Base-by-base conservation (phyloP, 2,888 invertebrate species). In the Horisme vitalbata region DNA sequence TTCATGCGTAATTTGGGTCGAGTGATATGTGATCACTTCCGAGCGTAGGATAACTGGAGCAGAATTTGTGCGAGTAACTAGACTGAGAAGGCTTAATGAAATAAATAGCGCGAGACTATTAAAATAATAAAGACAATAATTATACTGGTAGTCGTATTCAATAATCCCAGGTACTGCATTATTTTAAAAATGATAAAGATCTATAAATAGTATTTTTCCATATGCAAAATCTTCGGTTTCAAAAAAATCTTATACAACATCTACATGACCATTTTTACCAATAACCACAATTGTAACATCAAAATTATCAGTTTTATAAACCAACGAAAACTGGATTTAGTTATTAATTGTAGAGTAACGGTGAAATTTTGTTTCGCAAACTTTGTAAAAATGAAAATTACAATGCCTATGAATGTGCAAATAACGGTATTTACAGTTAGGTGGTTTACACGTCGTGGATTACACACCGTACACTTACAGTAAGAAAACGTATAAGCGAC, bases 21-120 rank as follows among this genome's bases (percentile, higher is more conserved):
- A 71, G 75, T 78, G 82, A 85, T 81, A 86, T 82, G 76, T 79
- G 85, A 87, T 84, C 83, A 62, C 71, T 67, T 73, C 70, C 62
- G 69, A 72, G 71, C 61, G 65, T 66, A 68, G 69, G 76, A 79
- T 82, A 76, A 85, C 71, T 83, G 78, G 83, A 77, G 83, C 86
- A 85, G 72, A 85, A 79, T 84, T 76, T 69, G 77, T 75, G 61
- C 59, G 34, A 77, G 58, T 61, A 82, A 87, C 67, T 86, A 87
- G 86, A 84, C 78, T 86, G 84, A 79, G 78, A 81, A 84, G 74
- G 67, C 71, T 71, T 62, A 66, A 58, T 61, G 59, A 65, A 68
- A 71, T 76, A 85, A 87, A 83, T 85, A 70, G 79, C 64, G 79
- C 79, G 72, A 66, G 65, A 72, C 75, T 71, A 71, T 74, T 65